Conservation (phyloP, 2,888 invertebrate genomes). For the Xanthia icteritia region DNA sequence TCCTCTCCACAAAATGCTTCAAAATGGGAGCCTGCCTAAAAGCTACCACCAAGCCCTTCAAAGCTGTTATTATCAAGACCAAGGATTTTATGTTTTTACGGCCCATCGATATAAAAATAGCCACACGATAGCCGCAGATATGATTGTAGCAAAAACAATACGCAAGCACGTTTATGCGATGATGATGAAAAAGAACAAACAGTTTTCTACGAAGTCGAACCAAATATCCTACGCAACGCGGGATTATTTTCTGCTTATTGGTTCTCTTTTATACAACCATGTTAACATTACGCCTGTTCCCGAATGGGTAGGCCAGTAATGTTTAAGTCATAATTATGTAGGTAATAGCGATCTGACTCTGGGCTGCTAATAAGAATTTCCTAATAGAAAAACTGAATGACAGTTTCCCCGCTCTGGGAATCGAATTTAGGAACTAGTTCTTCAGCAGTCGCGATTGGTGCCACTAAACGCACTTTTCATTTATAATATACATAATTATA, state of each 20-base stretch:
- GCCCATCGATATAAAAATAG: slow-evolving; percentile 8
- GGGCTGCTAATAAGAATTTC: too few species aligned
- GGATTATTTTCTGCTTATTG: neutral
- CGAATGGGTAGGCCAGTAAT: too few species aligned
- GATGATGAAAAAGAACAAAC: neutral
- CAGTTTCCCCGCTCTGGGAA: too few species aligned
- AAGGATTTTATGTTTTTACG: slow-evolving; percentile 19
- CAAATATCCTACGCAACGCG: neutral
- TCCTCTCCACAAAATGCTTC: too few species aligned
- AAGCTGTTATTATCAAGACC: neutral
- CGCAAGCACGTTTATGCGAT: neutral
- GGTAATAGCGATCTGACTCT: neutral
- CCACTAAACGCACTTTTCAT: too few species aligned
- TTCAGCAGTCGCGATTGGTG: too few species aligned
- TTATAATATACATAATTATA: too few species aligned
- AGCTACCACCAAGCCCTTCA: neutral
- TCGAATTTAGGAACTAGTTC: too few species aligned
- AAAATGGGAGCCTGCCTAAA: neutral
- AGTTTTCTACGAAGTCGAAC: neutral
- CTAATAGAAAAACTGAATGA: neutral
- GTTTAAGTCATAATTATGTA: too few species aligned
- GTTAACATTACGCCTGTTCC: too few species aligned
- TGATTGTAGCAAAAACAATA: slow-evolving; percentile 49
- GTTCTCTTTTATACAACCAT: too few species aligned
- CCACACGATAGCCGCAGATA: slow-evolving; percentile 19